phyloP scores from a whole-genome alignment of 2,113 vertebrate species.

The Tenebrosternarchus preto region DNA sequence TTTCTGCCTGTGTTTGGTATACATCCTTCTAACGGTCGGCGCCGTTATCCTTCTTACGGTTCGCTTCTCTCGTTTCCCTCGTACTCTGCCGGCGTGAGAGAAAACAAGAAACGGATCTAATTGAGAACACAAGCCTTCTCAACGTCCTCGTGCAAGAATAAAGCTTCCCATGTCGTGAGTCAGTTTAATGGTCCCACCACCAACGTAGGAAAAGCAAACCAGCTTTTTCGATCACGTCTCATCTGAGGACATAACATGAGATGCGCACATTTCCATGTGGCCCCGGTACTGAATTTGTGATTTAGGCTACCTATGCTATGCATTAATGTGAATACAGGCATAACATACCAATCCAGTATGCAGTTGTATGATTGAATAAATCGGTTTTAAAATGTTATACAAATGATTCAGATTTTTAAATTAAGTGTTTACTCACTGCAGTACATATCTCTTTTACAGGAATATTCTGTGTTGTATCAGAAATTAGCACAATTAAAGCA shows the following conservation, averaged over 20 bases:
- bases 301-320: too few relatives aligned
- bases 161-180: neutral
- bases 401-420: neutral
- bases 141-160: conserved; percentile 2
- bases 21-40: conserved; percentile 74
- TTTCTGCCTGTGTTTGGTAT: conserved; percentile 83
- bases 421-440: neutral
- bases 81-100: conserved; percentile 20
- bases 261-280: too few relatives aligned
- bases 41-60: conserved; percentile 58
- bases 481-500: too few relatives aligned
- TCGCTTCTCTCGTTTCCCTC: conserved; percentile 42
- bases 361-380: neutral
- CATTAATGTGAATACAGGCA: too few relatives aligned
- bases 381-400: neutral
- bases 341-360: too few relatives aligned
- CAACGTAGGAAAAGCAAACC: too few relatives aligned
- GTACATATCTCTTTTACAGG: too few relatives aligned
- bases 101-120: conserved; percentile 60
- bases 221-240: too few relatives aligned
- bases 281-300: too few relatives aligned
- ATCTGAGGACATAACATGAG: too few relatives aligned
- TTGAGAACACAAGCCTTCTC: conserved; percentile 28
- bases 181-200: conserved; percentile 3
- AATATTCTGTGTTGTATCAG: too few relatives aligned